Conservation (phyloP, 2,113 vertebrate genomes). For the Engraulis encrasicolus region DNA sequence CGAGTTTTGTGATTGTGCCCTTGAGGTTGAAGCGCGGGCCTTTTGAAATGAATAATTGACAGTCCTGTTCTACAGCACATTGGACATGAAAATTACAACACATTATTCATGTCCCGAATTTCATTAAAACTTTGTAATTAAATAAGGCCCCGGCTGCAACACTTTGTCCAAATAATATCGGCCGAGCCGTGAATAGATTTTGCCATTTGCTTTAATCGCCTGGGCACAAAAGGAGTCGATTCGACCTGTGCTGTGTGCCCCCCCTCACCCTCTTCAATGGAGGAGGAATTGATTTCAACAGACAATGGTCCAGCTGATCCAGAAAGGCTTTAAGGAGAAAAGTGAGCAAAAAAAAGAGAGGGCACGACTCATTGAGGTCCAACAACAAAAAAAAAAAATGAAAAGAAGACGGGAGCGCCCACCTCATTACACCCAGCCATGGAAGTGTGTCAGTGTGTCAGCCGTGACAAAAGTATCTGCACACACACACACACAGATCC, state of each 20-base stretch:
- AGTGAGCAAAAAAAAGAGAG: too few species aligned
- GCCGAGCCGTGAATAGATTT: constrained; percentile 59
- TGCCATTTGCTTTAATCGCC: constrained; percentile 60
- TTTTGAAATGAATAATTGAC: constrained; percentile 17
- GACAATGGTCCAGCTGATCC: constrained; percentile 24
- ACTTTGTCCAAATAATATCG: constrained; percentile 42
- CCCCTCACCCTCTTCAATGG: constrained; percentile 44
- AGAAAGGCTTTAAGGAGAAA: constrained; percentile 41
- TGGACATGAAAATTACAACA: constrained; percentile 23
- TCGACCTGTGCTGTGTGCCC: constrained; percentile 40
- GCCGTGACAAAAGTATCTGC: constrained; percentile 39
- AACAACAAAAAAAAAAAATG: too few species aligned
- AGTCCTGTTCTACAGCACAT: constrained; percentile 8
- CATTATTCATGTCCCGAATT: constrained; percentile 14
- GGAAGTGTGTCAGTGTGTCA: constrained; percentile 66
- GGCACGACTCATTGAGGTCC: constrained; percentile 49
- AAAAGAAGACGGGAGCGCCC: constrained; percentile 40
- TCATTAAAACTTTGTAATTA: constrained; percentile 46
- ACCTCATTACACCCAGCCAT: constrained; percentile 60
- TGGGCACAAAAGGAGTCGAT: constrained; percentile 42
- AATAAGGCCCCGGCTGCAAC: constrained; percentile 41
- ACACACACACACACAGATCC: not conserved
- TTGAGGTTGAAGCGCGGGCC: not conserved
- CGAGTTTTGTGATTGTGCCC: constrained; percentile 5
- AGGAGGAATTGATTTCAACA: constrained; percentile 54